Base-by-base conservation (phyloP, 2,888 invertebrate genomes). In the Dugesia japonica region DNA sequence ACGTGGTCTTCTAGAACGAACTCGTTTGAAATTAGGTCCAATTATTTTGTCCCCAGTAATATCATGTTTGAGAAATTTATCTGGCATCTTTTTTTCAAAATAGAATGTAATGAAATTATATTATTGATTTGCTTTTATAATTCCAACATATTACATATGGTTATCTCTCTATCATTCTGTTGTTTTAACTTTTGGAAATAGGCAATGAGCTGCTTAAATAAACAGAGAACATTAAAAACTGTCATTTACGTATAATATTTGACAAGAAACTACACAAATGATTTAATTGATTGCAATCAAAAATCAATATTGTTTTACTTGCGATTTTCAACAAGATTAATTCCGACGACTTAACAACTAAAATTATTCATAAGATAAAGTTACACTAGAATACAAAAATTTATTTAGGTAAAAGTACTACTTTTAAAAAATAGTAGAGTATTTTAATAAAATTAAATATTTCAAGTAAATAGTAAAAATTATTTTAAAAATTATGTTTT, bases 1-100 rank as follows among this genome's bases (percentile, higher is more conserved):
- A 1, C 82, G 1, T 0, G 76, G 76, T n/a, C 76, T 13, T 42
- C 76, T 9, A 13, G 76, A 72, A 15, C 76, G 74, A 26, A 38
- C 33, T 74, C 74, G 28, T 38, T 74, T 74, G 33, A 56, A 56
- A 56, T 23, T 56, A 56, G 56, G 4, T 20, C 9, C 9, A n/a
- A 13, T 56, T 9, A 56, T 56, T 56, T 56, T 56, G 17, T 56
- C 56, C 1, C 9, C 1, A 56, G 7, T n/a, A 4, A 56, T 56
- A 4, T 56, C 56, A n/a, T 56, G 56, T 23, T 56, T 56, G n/a
- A 56, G n/a, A 56, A 13, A 56, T 56, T 56, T 56, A 23, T 56
- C 56, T 56, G 56, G 56, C 56, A 56, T 56, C 17, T 20, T 56
- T 13, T n/a, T 56, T 56, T 56, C 20, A 23, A 13, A 38, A 56